A percentile compares a stretch with the other conserved stretches of the same genome.
Conservation (phyloP, 2,797 vertebrate genomes). For the Botia almorhae region DNA sequence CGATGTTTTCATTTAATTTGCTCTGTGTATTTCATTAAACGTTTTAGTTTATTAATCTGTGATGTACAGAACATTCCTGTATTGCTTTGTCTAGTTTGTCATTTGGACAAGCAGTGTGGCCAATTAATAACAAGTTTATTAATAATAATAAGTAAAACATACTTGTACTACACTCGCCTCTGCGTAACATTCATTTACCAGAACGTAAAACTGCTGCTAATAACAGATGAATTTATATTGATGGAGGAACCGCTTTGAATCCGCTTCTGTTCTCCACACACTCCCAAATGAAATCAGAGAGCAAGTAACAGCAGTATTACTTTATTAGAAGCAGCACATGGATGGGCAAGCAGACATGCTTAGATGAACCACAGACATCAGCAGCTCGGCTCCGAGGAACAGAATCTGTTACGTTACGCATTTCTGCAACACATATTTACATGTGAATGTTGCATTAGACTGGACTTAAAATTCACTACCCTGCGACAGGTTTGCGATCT, state of each 20-base stretch:
- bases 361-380: conserved; percentile 30
- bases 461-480: background rate
- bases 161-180: background rate
- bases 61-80: conserved; percentile 23
- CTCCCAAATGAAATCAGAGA: background rate
- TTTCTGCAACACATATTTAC: conserved; percentile 39
- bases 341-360: conserved; percentile 58
- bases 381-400: conserved; percentile 35
- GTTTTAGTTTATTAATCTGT: conserved; percentile 11
- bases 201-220: background rate
- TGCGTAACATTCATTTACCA: background rate
- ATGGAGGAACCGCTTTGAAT: background rate
- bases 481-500: conserved; percentile 25
- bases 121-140: conserved; percentile 5
- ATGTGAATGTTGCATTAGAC: conserved; percentile 40
- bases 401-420: conserved; percentile 13
- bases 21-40: no score
- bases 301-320: conserved; percentile 44
- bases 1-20: no score
- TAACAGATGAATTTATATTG: background rate
- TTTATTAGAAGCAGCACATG: conserved; percentile 63
- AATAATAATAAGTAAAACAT: conserved; percentile 1
- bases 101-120: conserved; percentile 25
- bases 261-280: background rate
- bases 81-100: conserved; percentile 22